phyloP scores from a whole-genome alignment of 1,140 invertebrate species.

The Lepidurus apus region DNA sequence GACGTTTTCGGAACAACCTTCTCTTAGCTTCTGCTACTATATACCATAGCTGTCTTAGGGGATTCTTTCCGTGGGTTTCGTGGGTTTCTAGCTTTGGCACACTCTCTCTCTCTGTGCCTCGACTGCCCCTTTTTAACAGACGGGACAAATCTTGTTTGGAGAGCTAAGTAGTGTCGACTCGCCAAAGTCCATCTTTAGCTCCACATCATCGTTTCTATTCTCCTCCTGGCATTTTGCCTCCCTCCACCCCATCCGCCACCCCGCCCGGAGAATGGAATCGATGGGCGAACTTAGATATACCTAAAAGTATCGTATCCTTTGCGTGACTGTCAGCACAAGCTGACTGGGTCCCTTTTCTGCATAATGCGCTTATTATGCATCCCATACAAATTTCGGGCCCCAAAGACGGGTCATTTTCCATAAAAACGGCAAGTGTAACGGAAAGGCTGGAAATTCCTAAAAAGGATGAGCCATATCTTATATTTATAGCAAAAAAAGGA shows the following conservation, averaged over 20 bases:
- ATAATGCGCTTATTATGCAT: conserved; percentile 7
- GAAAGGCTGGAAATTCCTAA: background rate
- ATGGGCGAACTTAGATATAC: background rate
- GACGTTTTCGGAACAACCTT: background rate
- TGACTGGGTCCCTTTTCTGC: background rate
- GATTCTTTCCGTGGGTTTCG: background rate
- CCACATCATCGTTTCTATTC: background rate
- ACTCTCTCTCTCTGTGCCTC: background rate
- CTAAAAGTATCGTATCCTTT: background rate
- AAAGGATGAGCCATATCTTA: background rate
- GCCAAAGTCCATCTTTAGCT: background rate
- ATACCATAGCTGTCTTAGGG: too few relatives aligned
- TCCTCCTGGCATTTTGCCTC: background rate
- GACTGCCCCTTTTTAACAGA: background rate
- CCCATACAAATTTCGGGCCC: background rate
- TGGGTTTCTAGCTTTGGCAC: background rate
- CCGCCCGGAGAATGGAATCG: background rate
- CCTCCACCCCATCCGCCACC: background rate
- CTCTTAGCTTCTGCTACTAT: too few relatives aligned
- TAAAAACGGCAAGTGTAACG: background rate
- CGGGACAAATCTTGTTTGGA: conserved; percentile 19
- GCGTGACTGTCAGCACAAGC: conserved; percentile 6
- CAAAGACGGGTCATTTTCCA: background rate
- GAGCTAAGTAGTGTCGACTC: conserved; percentile 11
- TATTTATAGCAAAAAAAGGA: too few relatives aligned